Base-by-base conservation (phyloP, 2,888 invertebrate species). In the Alviniconcha strummeri region DNA sequence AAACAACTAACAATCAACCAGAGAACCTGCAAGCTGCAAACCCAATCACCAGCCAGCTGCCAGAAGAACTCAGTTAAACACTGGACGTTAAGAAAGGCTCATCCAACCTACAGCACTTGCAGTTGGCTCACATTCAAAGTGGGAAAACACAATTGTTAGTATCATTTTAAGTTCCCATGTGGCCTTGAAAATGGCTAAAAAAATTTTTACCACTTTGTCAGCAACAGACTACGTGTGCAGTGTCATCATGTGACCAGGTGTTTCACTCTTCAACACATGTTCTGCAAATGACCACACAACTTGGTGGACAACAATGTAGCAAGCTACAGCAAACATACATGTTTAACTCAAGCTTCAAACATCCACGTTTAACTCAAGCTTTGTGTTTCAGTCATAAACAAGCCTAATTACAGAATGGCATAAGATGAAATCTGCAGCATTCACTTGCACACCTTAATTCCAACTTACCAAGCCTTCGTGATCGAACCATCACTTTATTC, bases 401-500 rank as follows among this genome's bases (percentile, higher is more conserved):
- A 86, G 55, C 84, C 83, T 7, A 71, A 17, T 17, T 9, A 83
- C 81, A 72, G 15, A 64, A 15, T 1, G 15, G 64, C 9, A 13
- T 64, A 64, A 64, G 15, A 1, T 13, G 15, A 64, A 64, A 64
- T 13, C 64, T 13, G 64, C 11, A 64, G 11, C 9, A 64, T 13
- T 1, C 64, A 64, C 9, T 64, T 64, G 11, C 64, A 13, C 11
- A 64, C 9, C 11, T 64, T 64, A 64, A 64, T 64, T 64, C 64
- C 15, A n/a, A 56, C 76, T 19, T 52, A 89, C 90, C 90, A 91
- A 98, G 94, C 81, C 98, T 95, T 92, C 98, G 97, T 0, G 97
- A 96, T 87, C 96, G 96, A 19, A 96, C 95, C 0, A 95, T 95
- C 19, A 98, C 95, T 90, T 96, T 96, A 90, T 94, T 93, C 7